These are phyloP conservation scores for Pangasius sanitwongsei DNA, from an alignment of 2,797 vertebrate genomes.

Conservation along the genomic window DNA sequence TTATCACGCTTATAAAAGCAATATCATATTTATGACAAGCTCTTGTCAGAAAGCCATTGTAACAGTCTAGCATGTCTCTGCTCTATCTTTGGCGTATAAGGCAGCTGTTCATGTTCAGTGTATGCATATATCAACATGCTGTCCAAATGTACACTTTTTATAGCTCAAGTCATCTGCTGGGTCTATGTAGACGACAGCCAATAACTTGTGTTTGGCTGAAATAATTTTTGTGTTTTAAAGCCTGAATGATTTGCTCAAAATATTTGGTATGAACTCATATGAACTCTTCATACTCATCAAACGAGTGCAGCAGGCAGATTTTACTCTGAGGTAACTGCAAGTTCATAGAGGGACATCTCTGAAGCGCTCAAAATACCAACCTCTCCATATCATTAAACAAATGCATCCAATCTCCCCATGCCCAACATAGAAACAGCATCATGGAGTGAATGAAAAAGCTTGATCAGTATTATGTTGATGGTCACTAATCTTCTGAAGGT, in stretches of 20 bases:
- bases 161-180: neutral
- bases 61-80: neutral
- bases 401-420: slow-evolving; percentile 25
- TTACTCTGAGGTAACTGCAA: neutral
- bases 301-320: neutral
- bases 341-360: slow-evolving; percentile 10
- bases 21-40: neutral
- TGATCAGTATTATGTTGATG: slow-evolving; percentile 30
- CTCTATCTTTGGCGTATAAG: neutral
- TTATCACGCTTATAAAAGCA: neutral
- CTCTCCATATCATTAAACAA: slow-evolving; percentile 38
- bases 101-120: slow-evolving; percentile 7
- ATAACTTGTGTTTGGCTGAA: neutral
- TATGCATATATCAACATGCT: slow-evolving; percentile 6
- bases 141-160: slow-evolving; percentile 14
- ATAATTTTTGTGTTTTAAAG: neutral
- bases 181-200: neutral
- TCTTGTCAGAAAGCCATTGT: neutral
- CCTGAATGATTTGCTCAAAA: neutral
- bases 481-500: slow-evolving; percentile 49
- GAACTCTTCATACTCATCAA: neutral
- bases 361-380: neutral
- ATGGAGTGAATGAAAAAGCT: slow-evolving; percentile 19
- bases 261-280: neutral
- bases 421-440: slow-evolving; percentile 25